Conservation (phyloP, 2,888 invertebrate species). For the Calameuta pallipes region DNA sequence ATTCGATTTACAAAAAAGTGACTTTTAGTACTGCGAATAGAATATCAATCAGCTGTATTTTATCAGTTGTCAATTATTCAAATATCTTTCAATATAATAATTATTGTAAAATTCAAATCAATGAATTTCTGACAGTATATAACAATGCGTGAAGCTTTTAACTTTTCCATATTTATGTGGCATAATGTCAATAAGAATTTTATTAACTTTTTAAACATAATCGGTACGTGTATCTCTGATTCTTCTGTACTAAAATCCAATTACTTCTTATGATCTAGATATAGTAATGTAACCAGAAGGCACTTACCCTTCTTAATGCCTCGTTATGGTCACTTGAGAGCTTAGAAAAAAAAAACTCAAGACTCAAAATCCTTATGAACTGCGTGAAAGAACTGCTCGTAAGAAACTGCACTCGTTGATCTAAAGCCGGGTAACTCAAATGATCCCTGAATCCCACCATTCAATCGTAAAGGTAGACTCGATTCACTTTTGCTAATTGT, state of each 20-base stretch:
- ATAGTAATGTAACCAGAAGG: not conserved
- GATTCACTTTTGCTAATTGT: slow-evolving; percentile 51
- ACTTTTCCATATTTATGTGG: not conserved
- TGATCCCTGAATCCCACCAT: slow-evolving; percentile 44
- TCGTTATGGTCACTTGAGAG: too few relatives aligned
- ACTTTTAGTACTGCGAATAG: not conserved
- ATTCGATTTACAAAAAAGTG: not conserved
- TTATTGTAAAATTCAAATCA: not conserved
- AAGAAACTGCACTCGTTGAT: slow-evolving; percentile 8
- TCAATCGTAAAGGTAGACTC: slow-evolving; percentile 30
- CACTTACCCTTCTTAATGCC: not conserved
- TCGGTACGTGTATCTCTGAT: not conserved
- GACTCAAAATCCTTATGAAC: too few relatives aligned
- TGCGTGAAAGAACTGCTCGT: not conserved
- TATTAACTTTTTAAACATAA: not conserved
- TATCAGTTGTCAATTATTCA: not conserved
- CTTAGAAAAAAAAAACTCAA: too few relatives aligned
- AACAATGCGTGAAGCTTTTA: not conserved
- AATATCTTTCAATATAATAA: not conserved
- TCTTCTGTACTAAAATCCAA: not conserved
- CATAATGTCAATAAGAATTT: not conserved
- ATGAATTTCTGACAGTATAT: not conserved
- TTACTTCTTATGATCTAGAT: not conserved
- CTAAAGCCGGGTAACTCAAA: slow-evolving; percentile 24
- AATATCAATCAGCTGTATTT: not conserved